Evolutionary conservation across 2,888 invertebrate species (phyloP), one percentile per base, ranked within the genome.

Genomic region (Agrochola lota): DNA sequence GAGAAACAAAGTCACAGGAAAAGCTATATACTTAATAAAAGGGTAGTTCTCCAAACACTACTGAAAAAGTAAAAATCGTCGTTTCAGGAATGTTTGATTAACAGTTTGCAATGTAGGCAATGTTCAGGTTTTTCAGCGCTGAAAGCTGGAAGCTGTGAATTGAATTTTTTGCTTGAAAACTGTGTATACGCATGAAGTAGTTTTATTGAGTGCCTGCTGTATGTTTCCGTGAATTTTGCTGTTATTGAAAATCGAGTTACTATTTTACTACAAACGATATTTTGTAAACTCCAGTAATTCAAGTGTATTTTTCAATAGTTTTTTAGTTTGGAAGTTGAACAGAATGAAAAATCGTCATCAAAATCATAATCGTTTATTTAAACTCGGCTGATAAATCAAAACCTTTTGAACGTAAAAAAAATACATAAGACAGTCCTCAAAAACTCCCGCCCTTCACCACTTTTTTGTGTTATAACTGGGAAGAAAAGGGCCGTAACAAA

Each of bases 1-100:
- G 15, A 15, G 46, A 46, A 52, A 52, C 7, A 52, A 79, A 17
- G n/a, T 23, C 43, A 35, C 9, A 23, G 12, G 15, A 7, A 63
- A 17, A 6, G 0, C n/a, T 2, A n/a, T 3, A 11, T 30, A 30
- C 6, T 0, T 2, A 75, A 77, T 23, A 52, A 76, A 76, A 23
- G 6, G 15, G 5, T 40, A 55, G 4, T 17, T 43, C 40, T 55
- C 4, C 8, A 57, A 74, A 30, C 4, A 43, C 23, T 17, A 46
- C 12, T 30, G 49, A 49, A 83, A 77, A 26, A 62, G 1, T 62
- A 17, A 12, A 55, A 57, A 57, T 12, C 4, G 23, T 0, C n/a
- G n/a, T 49, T 80, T 26, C 78, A 77, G 79, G 83, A 83, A 80
- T 70, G 69, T 84, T 80, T 84, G 7, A 80, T 84, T 60, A 79